These are phyloP conservation scores for Radopholus similis DNA, from an alignment of 1,140 invertebrate species.

Conservation along the genomic window DNA sequence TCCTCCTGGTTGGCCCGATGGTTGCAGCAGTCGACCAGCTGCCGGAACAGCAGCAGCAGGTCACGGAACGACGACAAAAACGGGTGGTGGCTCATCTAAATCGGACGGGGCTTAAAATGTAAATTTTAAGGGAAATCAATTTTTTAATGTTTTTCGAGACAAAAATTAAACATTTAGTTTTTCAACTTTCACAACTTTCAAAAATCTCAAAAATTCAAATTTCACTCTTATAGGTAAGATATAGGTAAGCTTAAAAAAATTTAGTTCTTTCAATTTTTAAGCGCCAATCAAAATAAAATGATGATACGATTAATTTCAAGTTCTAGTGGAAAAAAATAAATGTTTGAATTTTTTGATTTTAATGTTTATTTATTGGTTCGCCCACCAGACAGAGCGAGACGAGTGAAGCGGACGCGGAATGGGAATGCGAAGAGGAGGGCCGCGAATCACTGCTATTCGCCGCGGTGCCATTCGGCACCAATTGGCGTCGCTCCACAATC, in stretches of 20 bases:
- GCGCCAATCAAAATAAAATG: constrained; percentile 22
- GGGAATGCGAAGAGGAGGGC: background rate
- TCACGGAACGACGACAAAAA: constrained; percentile 96
- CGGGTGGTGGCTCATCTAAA: constrained; percentile 93
- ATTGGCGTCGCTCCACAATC: background rate
- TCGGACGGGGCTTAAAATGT: constrained; percentile 74
- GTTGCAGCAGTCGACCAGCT: constrained; percentile 91
- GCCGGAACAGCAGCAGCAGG: constrained; percentile 88
- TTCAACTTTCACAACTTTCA: too few relatives aligned
- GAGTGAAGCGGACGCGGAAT: background rate
- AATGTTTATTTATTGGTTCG: background rate
- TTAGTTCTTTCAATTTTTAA: too few relatives aligned
- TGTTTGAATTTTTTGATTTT: background rate
- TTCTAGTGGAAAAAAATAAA: too few relatives aligned
- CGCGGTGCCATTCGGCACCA: background rate
- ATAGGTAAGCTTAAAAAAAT: too few relatives aligned
- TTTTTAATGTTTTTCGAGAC: background rate
- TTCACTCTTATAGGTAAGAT: too few relatives aligned
- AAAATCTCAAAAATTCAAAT: too few relatives aligned
- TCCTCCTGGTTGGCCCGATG: constrained; percentile 63
- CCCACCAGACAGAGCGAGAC: background rate
- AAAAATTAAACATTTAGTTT: too few relatives aligned
- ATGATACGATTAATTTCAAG: constrained; percentile 19
- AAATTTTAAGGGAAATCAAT: background rate
- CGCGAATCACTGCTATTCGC: background rate